A percentile compares a stretch with the other conserved stretches of the same genome.
These are phyloP conservation scores for Camponotus pennsylvanicus DNA, from an alignment of 1,140 invertebrate species.

Conservation along the genomic window DNA sequence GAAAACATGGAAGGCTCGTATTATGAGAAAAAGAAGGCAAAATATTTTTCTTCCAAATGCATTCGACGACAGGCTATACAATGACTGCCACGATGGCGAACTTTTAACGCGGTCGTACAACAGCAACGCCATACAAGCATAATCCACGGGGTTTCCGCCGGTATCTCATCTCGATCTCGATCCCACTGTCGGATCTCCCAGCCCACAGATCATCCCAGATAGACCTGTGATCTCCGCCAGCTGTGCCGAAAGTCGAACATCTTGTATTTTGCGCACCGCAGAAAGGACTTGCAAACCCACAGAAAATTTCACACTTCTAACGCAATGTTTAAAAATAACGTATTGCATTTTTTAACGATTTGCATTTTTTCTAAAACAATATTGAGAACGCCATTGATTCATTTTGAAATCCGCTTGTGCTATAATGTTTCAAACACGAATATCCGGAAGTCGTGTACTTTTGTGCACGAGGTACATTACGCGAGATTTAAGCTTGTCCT, in stretches of 20 bases:
- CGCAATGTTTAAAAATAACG: background rate
- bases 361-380: slow-evolving; percentile 16
- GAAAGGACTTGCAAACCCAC: slow-evolving; percentile 26
- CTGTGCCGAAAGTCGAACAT: slow-evolving; percentile 61
- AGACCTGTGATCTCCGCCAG: slow-evolving; percentile 70
- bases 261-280: background rate
- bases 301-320: slow-evolving; percentile 21
- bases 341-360: slow-evolving; percentile 10
- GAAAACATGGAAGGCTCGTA: slow-evolving; percentile 11
- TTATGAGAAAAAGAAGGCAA: slow-evolving; percentile 74
- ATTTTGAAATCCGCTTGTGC: no score
- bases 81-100: slow-evolving; percentile 74
- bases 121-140: slow-evolving; percentile 70
- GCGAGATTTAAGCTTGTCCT: slow-evolving; percentile 76
- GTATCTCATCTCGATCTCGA: slow-evolving; percentile 77
- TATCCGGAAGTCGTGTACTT: slow-evolving; percentile 32
- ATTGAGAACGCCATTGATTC: background rate
- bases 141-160: slow-evolving; percentile 75
- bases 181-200: slow-evolving; percentile 69
- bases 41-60: slow-evolving; percentile 76
- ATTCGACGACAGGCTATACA: slow-evolving; percentile 77
- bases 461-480: slow-evolving; percentile 67
- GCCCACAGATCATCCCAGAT: slow-evolving; percentile 73
- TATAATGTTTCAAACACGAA: slow-evolving; percentile 31
- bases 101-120: slow-evolving; percentile 75